Evolutionary conservation across 1,140 invertebrate genomes (phyloP).

Genomic region (Alviniconcha marisindica): DNA sequence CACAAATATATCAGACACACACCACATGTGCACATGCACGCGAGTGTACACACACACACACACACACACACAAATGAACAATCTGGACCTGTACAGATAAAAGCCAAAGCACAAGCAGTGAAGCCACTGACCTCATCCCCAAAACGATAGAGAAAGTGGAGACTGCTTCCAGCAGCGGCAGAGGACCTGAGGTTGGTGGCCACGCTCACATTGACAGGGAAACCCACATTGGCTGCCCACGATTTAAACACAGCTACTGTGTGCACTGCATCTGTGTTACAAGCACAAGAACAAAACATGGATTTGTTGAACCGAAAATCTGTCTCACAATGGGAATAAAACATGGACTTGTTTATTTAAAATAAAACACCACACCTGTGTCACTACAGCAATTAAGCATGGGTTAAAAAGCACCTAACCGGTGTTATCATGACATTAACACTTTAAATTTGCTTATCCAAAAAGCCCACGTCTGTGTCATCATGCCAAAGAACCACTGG

Average conservation of each 20-base stretch:
- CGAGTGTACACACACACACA: too few species aligned
- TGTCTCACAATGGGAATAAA: neutral
- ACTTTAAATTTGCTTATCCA: too few species aligned
- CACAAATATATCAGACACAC: too few species aligned
- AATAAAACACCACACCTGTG: too few species aligned
- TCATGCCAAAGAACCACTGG: neutral
- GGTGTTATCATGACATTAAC: too few species aligned
- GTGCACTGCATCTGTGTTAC: neutral
- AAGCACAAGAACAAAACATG: neutral
- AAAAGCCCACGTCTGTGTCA: too few species aligned
- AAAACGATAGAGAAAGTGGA: slow-evolving; percentile 10
- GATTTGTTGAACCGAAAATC: neutral
- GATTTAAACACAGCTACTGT: neutral
- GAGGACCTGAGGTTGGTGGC: neutral
- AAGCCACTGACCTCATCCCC: neutral
- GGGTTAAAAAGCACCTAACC: too few species aligned
- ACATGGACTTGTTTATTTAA: neutral
- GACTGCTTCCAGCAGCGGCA: neutral
- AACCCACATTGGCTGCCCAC: neutral
- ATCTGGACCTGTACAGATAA: too few species aligned
- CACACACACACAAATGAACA: too few species aligned
- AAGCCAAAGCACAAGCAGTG: too few species aligned
- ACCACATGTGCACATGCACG: too few species aligned
- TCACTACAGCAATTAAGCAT: too few species aligned
- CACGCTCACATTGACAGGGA: neutral